Conservation (phyloP, 2,888 invertebrate genomes). For the Meghimatium bilineatum region DNA sequence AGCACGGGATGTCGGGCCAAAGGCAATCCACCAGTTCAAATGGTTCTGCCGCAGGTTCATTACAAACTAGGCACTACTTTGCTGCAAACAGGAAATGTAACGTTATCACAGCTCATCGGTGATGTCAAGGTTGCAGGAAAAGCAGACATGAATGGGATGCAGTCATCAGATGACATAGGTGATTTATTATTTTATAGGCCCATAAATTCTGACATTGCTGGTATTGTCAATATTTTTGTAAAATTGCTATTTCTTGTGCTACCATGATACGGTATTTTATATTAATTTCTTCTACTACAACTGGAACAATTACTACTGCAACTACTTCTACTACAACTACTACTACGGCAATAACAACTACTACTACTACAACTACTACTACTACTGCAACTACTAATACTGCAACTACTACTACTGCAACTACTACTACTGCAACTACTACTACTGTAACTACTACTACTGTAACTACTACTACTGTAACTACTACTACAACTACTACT, state of each 20-base stretch:
- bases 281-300: conserved; percentile 15
- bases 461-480: too few relatives aligned
- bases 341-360: background rate
- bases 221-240: background rate
- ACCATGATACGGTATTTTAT: too few relatives aligned
- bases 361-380: background rate
- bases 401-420: too few relatives aligned
- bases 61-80: conserved; percentile 13
- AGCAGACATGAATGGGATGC: background rate
- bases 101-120: background rate
- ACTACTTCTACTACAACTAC: background rate
- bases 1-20: conserved; percentile 10
- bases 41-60: conserved; percentile 55
- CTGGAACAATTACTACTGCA: background rate
- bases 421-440: too few relatives aligned
- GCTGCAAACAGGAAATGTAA: background rate
- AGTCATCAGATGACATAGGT: conserved; percentile 19
- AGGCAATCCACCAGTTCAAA: conserved; percentile 54
- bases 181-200: background rate
- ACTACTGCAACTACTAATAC: too few relatives aligned
- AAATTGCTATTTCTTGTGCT: background rate
- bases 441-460: too few relatives aligned
- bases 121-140: conserved; percentile 15
- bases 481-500: background rate
- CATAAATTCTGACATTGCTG: background rate